Evolutionary conservation across 2,888 invertebrate genomes (phyloP), one percentile per base, ranked within the genome.

Genomic region (Brachyptera risi): DNA sequence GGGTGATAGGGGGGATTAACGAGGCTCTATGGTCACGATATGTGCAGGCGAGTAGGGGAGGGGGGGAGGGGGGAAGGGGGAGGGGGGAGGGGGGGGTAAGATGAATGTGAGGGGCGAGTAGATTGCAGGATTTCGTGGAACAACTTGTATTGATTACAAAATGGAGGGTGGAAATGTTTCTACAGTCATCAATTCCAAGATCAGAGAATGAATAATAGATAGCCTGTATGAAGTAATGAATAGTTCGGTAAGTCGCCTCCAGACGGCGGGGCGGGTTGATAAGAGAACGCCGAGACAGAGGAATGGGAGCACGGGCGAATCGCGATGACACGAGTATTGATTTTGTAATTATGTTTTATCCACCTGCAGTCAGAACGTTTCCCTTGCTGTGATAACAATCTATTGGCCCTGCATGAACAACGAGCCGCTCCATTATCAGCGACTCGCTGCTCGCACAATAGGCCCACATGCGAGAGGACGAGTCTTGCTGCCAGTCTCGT

Each of bases 11-110:
- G 9, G 42, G 47, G 47, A 47, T 47, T 47, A 47, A 47, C 24
- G 47, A 47, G 24, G 47, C 47, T 47, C 2, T 47, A 47, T 47
- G 47, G 24, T 47, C 47, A 47, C 47, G 47, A 47, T 47, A 47
- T 24, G 47, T 24, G 21, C 24, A 24, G 21, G 24, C 24, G 4
- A 11, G 13, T 24, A 24, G 47, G 24, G 19, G 24, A 24, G 24
- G 47, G n/a, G 24, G 23, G 47, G n/a, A 21, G n/a, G 23, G 24
- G 47, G 47, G 47, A 23, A 47, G 5, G 4, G 47, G 3, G 21
- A 4, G 40, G 40, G 11, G 40, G 7, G 3, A 15, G 40, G 15
- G 15, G 7, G 15, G 44, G 2, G 21, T 3, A 44, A 44, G 19
- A 21, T 19, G 44, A 19, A 44, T 7, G 24, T 11, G 31, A 31